These are phyloP conservation scores for Lysandra coridon DNA, from an alignment of 2,888 invertebrate species.

Conservation along the genomic window DNA sequence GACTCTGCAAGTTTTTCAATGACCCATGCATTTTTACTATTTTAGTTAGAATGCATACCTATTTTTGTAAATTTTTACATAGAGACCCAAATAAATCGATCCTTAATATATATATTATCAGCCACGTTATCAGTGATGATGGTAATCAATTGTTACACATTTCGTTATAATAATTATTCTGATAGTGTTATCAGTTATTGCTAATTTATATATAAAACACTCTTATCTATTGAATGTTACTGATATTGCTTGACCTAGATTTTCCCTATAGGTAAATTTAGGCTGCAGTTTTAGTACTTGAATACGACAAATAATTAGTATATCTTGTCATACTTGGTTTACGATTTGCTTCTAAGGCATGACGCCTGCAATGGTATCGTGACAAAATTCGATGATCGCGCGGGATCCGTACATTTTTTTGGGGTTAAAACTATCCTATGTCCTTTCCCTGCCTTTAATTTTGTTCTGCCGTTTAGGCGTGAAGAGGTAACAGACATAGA, in stretches of 20 bases:
- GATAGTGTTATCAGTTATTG: constrained; percentile 18
- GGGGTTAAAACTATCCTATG: too few species aligned
- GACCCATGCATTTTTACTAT: not conserved
- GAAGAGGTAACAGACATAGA: too few species aligned
- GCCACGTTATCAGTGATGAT: not conserved
- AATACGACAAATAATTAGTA: too few species aligned
- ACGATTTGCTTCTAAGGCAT: too few species aligned
- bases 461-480: too few species aligned
- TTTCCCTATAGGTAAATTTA: not conserved
- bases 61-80: not conserved
- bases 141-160: constrained; percentile 10
- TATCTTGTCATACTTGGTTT: too few species aligned
- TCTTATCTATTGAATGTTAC: constrained; percentile 5
- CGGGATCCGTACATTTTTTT: too few species aligned
- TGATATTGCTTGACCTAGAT: constrained; percentile 18
- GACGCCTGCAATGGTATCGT: too few species aligned
- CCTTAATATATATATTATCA: not conserved
- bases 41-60: not conserved
- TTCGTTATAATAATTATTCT: not conserved
- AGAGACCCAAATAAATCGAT: not conserved
- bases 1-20: too few species aligned
- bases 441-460: too few species aligned
- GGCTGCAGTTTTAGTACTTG: not conserved
- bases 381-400: too few species aligned
- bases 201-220: constrained; percentile 18